Conservation (phyloP, 37 sponge, comb jelly and placozoan genomes). For the Tethya wilhelma region DNA sequence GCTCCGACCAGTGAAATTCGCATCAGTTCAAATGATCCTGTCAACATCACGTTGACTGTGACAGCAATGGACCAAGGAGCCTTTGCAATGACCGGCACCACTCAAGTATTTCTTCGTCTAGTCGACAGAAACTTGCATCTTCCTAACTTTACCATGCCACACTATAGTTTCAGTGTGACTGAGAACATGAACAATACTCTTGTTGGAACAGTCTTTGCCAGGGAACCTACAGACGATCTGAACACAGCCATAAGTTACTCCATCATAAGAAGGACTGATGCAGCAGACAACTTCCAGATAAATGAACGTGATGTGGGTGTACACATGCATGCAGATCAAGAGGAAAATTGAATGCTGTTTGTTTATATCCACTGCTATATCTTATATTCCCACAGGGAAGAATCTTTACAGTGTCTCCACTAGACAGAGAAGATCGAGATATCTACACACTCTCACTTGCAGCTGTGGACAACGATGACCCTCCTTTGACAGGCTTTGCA, state of each 20-base stretch:
- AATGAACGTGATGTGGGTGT: background rate
- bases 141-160: conserved; percentile 27
- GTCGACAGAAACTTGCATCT: conserved; percentile 11
- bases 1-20: conserved; percentile 1
- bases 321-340: background rate
- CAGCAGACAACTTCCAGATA: background rate
- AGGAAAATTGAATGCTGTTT: background rate
- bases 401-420: background rate
- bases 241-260: conserved; percentile 11
- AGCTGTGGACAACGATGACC: conserved; percentile 24
- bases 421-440: conserved; percentile 43
- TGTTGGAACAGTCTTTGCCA: conserved; percentile 26
- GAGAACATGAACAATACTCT: conserved; percentile 19
- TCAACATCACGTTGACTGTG: conserved; percentile 29
- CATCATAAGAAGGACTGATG: background rate
- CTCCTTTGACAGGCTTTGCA: conserved; percentile 24
- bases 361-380: background rate
- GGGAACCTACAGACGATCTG: conserved; percentile 1
- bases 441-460: conserved; percentile 14
- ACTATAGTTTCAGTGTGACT: conserved; percentile 26
- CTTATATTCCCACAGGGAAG: conserved; percentile 15
- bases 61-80: conserved; percentile 66
- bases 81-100: background rate
- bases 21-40: background rate
- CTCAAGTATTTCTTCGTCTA: background rate